Evolutionary conservation across 1,140 invertebrate genomes (phyloP), one percentile per base, ranked within the genome.

Genomic region (Procambarus virginalis): DNA sequence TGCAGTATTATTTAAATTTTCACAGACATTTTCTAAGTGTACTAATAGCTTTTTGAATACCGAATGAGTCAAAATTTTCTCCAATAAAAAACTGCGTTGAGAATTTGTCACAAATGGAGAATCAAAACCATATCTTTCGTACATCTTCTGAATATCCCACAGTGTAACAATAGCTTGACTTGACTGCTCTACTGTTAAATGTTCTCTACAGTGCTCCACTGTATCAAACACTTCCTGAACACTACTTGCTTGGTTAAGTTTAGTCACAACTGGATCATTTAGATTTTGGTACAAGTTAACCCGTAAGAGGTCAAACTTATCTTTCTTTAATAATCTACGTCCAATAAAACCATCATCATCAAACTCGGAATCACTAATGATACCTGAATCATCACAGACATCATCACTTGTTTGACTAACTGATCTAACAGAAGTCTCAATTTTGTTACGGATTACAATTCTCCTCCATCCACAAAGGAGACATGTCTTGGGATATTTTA

Each of bases 181-280:
- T 46, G 68, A 49, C 8, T 73, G 88, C 14, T 77, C 80, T 48
- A 76, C 88, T 34, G 81, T 84, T 51, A 79, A n/a, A 10, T 68
- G 9, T 2, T 79, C 46, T 17, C 75, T 14, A 34, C 55, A 78
- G n/a, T 68, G 79, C n/a, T 89, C 82, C 20, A 89, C 49, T 64
- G 46, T 14, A 64, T 84, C 81, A 89, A 89, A 89, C 75, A 89
- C 88, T 84, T 89, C 81, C 68, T 89, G 88, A n/a, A 89, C 34
- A 83, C 88, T 89, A 51, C 20, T 82, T 45, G 88, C 88, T 68
- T 84, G 55, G n/a, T 58, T 64, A 51, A 89, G 20, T 64, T 34
- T 51, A 51, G 78, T 89, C 45, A 89, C 34, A 70, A 89, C 75
- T 49, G 55, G 22, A 68, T 89, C 88, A 77, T 17, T 84, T 8